These are phyloP conservation scores for Anthrax anthrax DNA, from an alignment of 2,888 invertebrate genomes.

Conservation along the genomic window DNA sequence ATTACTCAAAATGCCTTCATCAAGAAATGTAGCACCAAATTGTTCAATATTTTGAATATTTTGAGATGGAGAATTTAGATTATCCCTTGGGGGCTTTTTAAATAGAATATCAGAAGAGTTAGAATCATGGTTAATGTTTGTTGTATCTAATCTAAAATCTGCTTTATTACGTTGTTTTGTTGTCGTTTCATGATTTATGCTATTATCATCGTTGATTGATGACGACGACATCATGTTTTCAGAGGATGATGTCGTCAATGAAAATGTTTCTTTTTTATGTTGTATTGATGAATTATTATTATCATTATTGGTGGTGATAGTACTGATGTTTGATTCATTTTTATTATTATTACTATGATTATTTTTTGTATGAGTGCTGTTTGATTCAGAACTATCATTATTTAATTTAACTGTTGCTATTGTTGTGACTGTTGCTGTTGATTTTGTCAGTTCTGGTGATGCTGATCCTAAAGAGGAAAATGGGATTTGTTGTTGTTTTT, in stretches of 20 bases:
- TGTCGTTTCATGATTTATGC: constrained; percentile 6
- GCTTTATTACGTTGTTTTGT: not conserved
- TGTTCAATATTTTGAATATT: constrained; percentile 51
- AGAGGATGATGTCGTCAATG: not conserved
- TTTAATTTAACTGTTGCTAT: constrained; percentile 9
- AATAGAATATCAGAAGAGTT: not conserved
- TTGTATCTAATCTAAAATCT: constrained; percentile 2
- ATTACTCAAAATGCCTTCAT: constrained; percentile 69
- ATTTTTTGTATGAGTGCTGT: constrained; percentile 11
- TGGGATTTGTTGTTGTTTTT: constrained; percentile 34
- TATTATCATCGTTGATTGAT: not conserved
- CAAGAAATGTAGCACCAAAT: constrained; percentile 54
- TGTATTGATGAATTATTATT: not conserved
- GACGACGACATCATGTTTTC: not conserved
- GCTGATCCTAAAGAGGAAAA: constrained; percentile 12
- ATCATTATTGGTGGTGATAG: constrained; percentile 11
- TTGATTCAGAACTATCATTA: not conserved
- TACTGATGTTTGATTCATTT: constrained; percentile 22
- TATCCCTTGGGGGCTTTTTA: not conserved
- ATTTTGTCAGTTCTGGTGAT: constrained; percentile 12
- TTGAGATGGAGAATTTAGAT: constrained; percentile 9
- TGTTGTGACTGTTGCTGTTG: constrained; percentile 13
- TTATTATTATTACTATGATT: constrained; percentile 7
- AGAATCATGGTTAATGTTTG: constrained; percentile 6
- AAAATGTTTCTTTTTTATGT: not conserved